Evolutionary conservation across 2,113 vertebrate species (phyloP).

Genomic region (Urocynchramus pylzowi): DNA sequence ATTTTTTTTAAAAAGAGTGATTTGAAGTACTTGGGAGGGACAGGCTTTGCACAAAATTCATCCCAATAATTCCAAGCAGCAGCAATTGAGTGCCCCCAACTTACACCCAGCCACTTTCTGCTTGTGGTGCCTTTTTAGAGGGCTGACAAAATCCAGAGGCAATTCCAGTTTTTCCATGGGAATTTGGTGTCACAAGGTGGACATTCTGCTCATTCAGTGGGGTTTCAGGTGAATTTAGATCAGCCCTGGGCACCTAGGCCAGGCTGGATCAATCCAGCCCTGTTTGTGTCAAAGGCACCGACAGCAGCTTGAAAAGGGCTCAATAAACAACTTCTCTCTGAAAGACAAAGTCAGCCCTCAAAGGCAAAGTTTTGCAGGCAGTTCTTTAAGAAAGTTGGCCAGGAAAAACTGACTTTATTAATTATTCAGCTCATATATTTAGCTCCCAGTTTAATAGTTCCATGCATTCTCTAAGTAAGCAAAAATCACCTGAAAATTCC

Average conservation of each 20-base stretch:
- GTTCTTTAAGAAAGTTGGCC: background rate
- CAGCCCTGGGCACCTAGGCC: background rate
- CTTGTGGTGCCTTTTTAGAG: background rate
- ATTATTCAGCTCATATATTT: background rate
- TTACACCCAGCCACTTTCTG: background rate
- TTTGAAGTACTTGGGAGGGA: background rate
- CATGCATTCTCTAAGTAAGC: background rate
- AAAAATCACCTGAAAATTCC: background rate
- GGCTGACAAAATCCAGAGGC: background rate
- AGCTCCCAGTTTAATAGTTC: background rate
- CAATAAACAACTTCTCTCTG: background rate
- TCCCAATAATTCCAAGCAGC: background rate
- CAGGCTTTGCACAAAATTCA: background rate
- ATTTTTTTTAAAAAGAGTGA: background rate
- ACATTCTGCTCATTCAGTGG: background rate
- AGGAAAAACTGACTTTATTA: background rate
- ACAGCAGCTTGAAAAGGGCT: background rate
- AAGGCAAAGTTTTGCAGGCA: background rate
- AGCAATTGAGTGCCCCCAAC: rapidly evolving
- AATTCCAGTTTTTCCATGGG: background rate
- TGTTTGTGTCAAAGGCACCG: background rate
- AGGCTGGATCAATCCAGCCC: background rate
- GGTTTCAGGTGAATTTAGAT: background rate
- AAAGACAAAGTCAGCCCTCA: background rate
- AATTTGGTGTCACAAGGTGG: background rate